phyloP scores from a whole-genome alignment of 2,888 invertebrate species.

The Lasioglossum pauxillum region DNA sequence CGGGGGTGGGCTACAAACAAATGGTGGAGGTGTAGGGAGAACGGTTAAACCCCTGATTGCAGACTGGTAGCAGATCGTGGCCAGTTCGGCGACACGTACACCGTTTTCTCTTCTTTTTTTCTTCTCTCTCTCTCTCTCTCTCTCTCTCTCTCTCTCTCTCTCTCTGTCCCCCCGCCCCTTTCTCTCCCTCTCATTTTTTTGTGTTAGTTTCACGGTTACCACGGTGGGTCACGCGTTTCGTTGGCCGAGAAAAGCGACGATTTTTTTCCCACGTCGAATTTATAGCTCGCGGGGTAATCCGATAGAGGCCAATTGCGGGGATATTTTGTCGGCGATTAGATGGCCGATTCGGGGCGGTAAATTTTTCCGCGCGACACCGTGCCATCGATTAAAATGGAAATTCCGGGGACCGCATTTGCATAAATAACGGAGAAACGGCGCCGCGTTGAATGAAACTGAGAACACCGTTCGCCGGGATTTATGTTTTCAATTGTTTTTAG shows the following conservation, averaged over 20 bases:
- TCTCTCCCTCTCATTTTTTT: neutral
- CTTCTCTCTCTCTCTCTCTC: neutral
- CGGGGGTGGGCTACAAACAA: conserved; percentile 31
- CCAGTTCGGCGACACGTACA: conserved; percentile 23
- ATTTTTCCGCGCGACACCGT: conserved; percentile 44
- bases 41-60: conserved; percentile 29
- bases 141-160: neutral
- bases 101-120: neutral
- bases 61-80: conserved; percentile 45
- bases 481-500: conserved; percentile 55
- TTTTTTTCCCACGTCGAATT: conserved; percentile 51
- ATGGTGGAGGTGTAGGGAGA: conserved; percentile 1
- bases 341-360: conserved; percentile 47
- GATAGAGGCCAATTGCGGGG: conserved; percentile 57
- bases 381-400: conserved; percentile 60
- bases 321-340: conserved; percentile 64
- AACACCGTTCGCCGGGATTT: conserved; percentile 37
- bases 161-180: too few relatives aligned
- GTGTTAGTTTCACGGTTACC: neutral
- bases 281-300: conserved; percentile 61
- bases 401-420: conserved; percentile 48
- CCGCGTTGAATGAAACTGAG: conserved; percentile 55
- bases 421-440: conserved; percentile 59
- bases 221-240: neutral
- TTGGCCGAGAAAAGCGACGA: conserved; percentile 30